phyloP scores from a whole-genome alignment of 2,888 invertebrate species.

The Agrypnus murinus region DNA sequence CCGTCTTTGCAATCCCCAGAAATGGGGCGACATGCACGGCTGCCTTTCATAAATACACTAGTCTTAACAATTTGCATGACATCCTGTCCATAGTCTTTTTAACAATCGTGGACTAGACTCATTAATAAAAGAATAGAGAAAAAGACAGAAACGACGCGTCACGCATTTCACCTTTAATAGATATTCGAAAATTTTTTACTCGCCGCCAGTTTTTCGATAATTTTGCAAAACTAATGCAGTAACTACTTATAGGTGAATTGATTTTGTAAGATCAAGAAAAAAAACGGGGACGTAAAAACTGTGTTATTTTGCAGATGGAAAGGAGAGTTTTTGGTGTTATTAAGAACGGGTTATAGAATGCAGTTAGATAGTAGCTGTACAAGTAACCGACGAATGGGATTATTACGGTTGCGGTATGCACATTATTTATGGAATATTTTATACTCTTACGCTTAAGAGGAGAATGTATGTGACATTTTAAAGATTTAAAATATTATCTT shows the following conservation, averaged over 20 bases:
- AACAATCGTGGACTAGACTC: neutral
- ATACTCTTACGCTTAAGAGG: no score
- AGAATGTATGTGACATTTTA: neutral
- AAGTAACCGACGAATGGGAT: slow-evolving; percentile 15
- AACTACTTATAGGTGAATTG: no score
- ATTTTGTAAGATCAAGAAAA: no score
- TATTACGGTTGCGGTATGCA: slow-evolving; percentile 8
- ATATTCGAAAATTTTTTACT: no score
- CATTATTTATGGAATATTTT: slow-evolving; percentile 18
- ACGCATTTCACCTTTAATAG: neutral
- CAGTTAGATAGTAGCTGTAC: slow-evolving; percentile 37
- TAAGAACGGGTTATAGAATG: slow-evolving; percentile 32
- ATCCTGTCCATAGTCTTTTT: slow-evolving; percentile 12
- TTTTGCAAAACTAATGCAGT: no score
- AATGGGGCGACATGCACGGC: slow-evolving; percentile 29
- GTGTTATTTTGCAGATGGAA: slow-evolving; percentile 22
- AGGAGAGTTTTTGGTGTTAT: slow-evolving; percentile 19
- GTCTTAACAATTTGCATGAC: slow-evolving; percentile 27
- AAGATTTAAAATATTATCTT: slow-evolving; percentile 1
- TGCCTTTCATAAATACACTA: slow-evolving; percentile 23
- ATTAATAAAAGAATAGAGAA: no score
- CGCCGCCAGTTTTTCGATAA: no score
- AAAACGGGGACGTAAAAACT: slow-evolving; percentile 26
- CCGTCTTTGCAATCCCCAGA: slow-evolving; percentile 7
- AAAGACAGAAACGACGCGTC: neutral